Conservation (phyloP, 1,140 invertebrate species). For the Megathymus violae region DNA sequence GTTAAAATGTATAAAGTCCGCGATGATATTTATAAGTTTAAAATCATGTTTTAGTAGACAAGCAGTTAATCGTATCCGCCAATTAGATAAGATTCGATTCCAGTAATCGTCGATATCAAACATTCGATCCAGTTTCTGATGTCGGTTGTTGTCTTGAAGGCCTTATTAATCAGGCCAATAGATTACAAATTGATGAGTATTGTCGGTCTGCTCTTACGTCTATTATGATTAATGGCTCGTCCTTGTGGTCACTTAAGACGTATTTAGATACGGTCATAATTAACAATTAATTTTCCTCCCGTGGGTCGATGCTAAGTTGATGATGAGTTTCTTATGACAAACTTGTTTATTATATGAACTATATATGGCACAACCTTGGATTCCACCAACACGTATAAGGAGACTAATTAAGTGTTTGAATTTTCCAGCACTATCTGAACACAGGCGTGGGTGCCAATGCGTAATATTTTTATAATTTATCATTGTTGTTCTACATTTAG, state of each 20-base stretch:
- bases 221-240: constrained; percentile 36
- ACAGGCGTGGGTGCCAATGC: constrained; percentile 56
- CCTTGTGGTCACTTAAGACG: constrained; percentile 29
- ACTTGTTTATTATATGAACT: constrained; percentile 75
- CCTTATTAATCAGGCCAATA: constrained; percentile 25
- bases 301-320: constrained; percentile 70
- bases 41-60: too few relatives aligned
- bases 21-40: too few relatives aligned
- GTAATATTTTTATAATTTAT: constrained; percentile 61
- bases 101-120: constrained; percentile 16
- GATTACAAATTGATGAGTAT: constrained; percentile 22
- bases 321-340: constrained; percentile 71
- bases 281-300: constrained; percentile 66
- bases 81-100: constrained; percentile 29
- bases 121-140: constrained; percentile 21
- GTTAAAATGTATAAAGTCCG: too few relatives aligned
- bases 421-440: constrained; percentile 71
- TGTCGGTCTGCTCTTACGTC: constrained; percentile 14
- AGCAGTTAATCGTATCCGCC: background rate
- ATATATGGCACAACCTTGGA: constrained; percentile 72
- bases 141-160: constrained; percentile 28
- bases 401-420: constrained; percentile 72
- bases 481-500: constrained; percentile 18
- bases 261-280: constrained; percentile 37
- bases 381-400: constrained; percentile 67